Evolutionary conservation across 2,888 invertebrate genomes (phyloP).

Genomic region (Yponomeuta cagnagella): DNA sequence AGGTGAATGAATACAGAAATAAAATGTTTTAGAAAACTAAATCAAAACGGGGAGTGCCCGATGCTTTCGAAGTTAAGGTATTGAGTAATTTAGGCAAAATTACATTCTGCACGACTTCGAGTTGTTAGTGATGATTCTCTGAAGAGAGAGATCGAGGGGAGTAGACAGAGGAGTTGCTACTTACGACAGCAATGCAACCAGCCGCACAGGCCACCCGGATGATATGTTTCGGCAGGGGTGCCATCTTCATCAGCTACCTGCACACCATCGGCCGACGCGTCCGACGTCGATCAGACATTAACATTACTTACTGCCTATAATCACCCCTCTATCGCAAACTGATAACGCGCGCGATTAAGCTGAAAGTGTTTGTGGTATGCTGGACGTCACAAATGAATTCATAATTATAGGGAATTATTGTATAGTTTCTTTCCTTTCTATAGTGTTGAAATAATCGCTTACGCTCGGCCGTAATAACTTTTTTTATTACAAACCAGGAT

Average conservation of each 20-base stretch:
- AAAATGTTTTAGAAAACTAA: too few relatives aligned
- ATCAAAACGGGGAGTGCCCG: too few relatives aligned
- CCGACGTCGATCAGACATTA: background rate
- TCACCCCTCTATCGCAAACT: background rate
- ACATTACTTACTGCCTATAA: background rate
- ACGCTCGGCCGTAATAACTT: too few relatives aligned
- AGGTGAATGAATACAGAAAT: too few relatives aligned
- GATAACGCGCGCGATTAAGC: conserved; percentile 1
- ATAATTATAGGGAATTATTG: background rate
- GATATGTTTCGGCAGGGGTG: conserved; percentile 1
- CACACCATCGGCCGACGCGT: background rate
- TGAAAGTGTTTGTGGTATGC: background rate
- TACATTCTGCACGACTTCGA: too few relatives aligned
- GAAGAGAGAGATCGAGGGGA: too few relatives aligned
- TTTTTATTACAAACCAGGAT: too few relatives aligned
- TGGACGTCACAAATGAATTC: background rate
- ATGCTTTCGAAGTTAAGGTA: too few relatives aligned
- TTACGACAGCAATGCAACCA: conserved; percentile 9
- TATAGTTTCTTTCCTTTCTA: too few relatives aligned
- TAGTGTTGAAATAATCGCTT: too few relatives aligned
- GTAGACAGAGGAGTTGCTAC: background rate
- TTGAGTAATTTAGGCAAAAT: too few relatives aligned
- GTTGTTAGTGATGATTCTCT: too few relatives aligned
- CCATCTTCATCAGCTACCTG: background rate
- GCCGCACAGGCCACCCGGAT: background rate